A percentile compares a stretch with the other conserved stretches of the same genome.
These are phyloP conservation scores for Cinara cedri DNA, from an alignment of 2,888 invertebrate species.

Conservation along the genomic window DNA sequence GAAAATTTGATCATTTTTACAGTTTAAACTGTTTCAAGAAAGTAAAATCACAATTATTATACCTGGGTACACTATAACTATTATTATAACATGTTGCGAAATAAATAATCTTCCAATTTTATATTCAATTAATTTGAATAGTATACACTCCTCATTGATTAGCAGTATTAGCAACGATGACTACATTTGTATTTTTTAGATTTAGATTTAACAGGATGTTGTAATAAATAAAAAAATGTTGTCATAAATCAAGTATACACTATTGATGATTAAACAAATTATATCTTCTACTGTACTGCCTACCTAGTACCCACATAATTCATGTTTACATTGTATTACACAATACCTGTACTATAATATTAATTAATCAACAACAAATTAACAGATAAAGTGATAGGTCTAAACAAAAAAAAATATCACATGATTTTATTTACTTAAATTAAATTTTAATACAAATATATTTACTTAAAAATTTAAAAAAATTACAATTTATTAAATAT, in stretches of 20 bases:
- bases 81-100: background rate
- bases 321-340: background rate
- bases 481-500: no score
- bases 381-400: background rate
- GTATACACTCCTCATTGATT: background rate
- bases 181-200: background rate
- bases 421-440: background rate
- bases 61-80: background rate
- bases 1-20: constrained; percentile 26
- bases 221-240: constrained; percentile 30
- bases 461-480: no score
- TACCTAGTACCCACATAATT: background rate
- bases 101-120: background rate
- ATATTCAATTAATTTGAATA: background rate
- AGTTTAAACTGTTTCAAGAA: background rate
- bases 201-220: constrained; percentile 1
- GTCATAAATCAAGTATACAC: background rate
- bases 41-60: background rate
- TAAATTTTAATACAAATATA: no score
- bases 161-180: background rate
- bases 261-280: background rate
- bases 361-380: constrained; percentile 14
- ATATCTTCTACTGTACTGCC: background rate
- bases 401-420: background rate
- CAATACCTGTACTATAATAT: background rate